A percentile compares a stretch with the other conserved stretches of the same genome.
These are phyloP conservation scores for Zosterops lateralis DNA, from an alignment of 2,113 vertebrate genomes.

Conservation along the genomic window DNA sequence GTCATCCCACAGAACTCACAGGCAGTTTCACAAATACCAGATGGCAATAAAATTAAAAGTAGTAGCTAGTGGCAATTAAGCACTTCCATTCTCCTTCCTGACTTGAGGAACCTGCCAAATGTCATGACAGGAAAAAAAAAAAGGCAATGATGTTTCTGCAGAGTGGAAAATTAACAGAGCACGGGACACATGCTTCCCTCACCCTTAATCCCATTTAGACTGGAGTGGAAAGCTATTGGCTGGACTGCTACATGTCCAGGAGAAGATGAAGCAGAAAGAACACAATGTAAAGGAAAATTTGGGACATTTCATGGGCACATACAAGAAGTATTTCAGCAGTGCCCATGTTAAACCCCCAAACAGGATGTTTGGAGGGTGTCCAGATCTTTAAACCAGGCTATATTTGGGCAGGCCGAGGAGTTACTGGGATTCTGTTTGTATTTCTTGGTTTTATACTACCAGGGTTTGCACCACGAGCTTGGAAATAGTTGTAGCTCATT, in stretches of 20 bases:
- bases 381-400: background rate
- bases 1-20: constrained; percentile 13
- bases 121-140: background rate
- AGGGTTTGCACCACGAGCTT: background rate
- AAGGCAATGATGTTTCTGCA: background rate
- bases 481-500: background rate
- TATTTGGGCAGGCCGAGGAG: background rate
- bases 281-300: background rate
- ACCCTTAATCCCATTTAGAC: background rate
- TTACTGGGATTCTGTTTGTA: background rate
- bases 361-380: background rate
- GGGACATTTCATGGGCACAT: background rate
- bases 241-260: background rate
- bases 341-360: background rate
- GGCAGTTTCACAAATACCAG: constrained; percentile 38
- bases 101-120: constrained; percentile 4
- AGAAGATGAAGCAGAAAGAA: background rate
- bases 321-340: background rate
- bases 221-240: background rate
- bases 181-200: background rate
- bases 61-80: constrained; percentile 31
- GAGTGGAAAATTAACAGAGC: background rate
- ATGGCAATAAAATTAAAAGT: constrained; percentile 54
- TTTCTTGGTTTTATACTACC: background rate
- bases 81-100: constrained; percentile 19